Percentiles rank a stretch among this genome's conserved stretches.
Evolutionary conservation across 2,888 invertebrate species (phyloP).

Genomic region (Dryobota labecula): DNA sequence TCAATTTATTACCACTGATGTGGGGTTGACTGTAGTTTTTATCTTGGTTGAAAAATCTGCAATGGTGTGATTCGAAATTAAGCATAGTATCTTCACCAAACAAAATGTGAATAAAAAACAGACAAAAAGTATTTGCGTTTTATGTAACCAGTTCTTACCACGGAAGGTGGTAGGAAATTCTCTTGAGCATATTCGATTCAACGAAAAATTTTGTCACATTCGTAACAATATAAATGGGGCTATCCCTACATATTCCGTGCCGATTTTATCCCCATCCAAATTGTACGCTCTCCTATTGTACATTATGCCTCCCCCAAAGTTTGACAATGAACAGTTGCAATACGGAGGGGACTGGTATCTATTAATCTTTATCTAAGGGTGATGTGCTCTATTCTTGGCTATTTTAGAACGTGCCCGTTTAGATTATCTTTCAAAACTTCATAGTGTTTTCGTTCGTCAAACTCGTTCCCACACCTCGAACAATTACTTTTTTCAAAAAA

Average conservation of each 20-base stretch:
- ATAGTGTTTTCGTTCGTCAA: background rate
- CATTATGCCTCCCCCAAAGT: constrained; percentile 35
- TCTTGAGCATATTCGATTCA: too few species aligned
- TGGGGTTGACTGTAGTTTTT: too few species aligned
- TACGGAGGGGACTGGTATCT: constrained; percentile 32
- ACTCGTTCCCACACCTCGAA: too few species aligned
- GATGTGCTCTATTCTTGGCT: constrained; percentile 20
- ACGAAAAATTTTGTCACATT: constrained; percentile 18
- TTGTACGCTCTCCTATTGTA: background rate
- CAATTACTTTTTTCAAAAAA: too few species aligned
- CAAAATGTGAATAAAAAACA: too few species aligned
- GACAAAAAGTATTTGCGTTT: too few species aligned
- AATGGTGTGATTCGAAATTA: too few species aligned
- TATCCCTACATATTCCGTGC: constrained; percentile 19
- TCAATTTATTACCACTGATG: too few species aligned
- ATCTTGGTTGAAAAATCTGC: too few species aligned
- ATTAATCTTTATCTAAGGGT: constrained; percentile 49
- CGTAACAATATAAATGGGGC: constrained; percentile 3
- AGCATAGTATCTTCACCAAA: too few species aligned
- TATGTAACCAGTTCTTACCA: too few species aligned
- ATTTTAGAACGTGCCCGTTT: constrained; percentile 6
- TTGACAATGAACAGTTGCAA: constrained; percentile 39
- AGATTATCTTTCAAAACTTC: background rate
- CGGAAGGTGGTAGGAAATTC: too few species aligned
- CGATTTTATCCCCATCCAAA: constrained; percentile 22